phyloP scores from a whole-genome alignment of 2,888 invertebrate species.

The Tenthredo scrophulariae region DNA sequence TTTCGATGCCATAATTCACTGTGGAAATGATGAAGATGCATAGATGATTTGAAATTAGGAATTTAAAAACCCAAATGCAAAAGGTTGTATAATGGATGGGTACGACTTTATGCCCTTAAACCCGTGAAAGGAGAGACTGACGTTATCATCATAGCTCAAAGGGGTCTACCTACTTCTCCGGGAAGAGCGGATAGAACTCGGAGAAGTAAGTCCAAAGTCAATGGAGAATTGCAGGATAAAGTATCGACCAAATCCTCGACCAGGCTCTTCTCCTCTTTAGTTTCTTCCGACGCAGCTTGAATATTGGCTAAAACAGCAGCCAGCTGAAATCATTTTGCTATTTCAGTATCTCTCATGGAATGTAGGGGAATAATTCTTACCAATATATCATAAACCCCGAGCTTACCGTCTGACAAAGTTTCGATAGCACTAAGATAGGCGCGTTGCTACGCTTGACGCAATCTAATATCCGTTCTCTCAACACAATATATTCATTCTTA shows the following conservation, averaged over 20 bases:
- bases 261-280: conserved; percentile 83
- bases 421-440: conserved; percentile 91
- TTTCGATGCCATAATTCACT: too few species aligned
- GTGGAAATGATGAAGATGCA: too few species aligned
- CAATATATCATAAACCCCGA: not conserved
- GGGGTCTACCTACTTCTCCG: conserved; percentile 85
- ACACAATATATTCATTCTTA: conserved; percentile 86
- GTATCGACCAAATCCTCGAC: conserved; percentile 87
- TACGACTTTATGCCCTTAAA: too few species aligned
- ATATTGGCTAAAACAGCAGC: conserved; percentile 91
- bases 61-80: too few species aligned
- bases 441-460: conserved; percentile 88
- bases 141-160: not conserved
- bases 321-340: conserved; percentile 82
- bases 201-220: conserved; percentile 84
- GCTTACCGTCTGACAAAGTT: conserved; percentile 92
- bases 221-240: conserved; percentile 82
- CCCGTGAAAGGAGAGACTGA: too few species aligned
- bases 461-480: conserved; percentile 89
- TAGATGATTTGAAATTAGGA: too few species aligned
- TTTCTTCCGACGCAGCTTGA: conserved; percentile 79
- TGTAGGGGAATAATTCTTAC: not conserved
- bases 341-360: conserved; percentile 37
- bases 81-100: too few species aligned
- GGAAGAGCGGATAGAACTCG: conserved; percentile 93